phyloP scores from a whole-genome alignment of 1,140 invertebrate species.

The Melitaea cinxia region DNA sequence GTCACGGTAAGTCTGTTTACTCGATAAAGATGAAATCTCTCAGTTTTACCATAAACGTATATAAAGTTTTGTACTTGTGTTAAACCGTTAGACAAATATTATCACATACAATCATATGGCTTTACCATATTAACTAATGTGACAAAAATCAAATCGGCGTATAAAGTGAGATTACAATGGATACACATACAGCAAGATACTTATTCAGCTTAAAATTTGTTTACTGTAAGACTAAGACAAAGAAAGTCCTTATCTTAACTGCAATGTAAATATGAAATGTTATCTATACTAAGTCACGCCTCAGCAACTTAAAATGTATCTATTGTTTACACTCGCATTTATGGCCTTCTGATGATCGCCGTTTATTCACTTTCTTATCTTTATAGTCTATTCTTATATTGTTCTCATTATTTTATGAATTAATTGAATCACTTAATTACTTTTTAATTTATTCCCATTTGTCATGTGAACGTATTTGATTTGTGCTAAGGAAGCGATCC shows the following conservation, averaged over 20 bases:
- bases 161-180: not conserved
- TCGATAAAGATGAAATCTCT: too few species aligned
- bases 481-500: too few species aligned
- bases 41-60: too few species aligned
- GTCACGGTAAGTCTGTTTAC: too few species aligned
- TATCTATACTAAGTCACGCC: slow-evolving; percentile 33
- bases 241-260: slow-evolving; percentile 30
- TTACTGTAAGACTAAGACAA: slow-evolving; percentile 17
- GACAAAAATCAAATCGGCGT: not conserved
- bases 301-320: slow-evolving; percentile 17
- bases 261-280: slow-evolving; percentile 32
- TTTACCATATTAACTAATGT: not conserved
- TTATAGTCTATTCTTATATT: slow-evolving; percentile 10
- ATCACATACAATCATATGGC: not conserved
- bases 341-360: slow-evolving; percentile 8
- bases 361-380: slow-evolving; percentile 19
- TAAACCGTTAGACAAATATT: not conserved
- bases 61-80: too few species aligned
- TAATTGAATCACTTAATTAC: not conserved
- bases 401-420: slow-evolving; percentile 3
- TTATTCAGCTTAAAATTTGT: slow-evolving; percentile 6
- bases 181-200: not conserved
- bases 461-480: too few species aligned
- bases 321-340: slow-evolving; percentile 27
- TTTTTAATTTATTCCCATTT: too few species aligned